phyloP scores from a whole-genome alignment of 2,797 vertebrate genomes.

The Dipus sagitta region DNA sequence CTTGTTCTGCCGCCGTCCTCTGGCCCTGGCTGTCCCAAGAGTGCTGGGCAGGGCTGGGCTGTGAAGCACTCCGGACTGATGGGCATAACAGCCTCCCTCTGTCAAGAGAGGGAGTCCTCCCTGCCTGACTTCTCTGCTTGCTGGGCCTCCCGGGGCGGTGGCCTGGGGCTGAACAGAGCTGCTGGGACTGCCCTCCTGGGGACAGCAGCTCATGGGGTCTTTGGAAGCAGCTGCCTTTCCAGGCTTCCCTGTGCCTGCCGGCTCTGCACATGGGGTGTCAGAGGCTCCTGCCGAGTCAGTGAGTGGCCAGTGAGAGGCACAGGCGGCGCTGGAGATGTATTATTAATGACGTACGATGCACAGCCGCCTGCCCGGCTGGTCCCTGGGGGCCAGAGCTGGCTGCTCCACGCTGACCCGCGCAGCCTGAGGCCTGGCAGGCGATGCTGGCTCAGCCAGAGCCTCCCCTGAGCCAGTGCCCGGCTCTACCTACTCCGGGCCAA shows the following conservation, averaged over 20 bases:
- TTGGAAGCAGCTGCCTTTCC: conserved; percentile 43
- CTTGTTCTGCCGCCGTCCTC: background rate
- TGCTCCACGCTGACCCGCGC: background rate
- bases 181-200: background rate
- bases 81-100: background rate
- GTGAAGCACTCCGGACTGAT: background rate
- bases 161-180: background rate
- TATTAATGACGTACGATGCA: conserved; percentile 76
- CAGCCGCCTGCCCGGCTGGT: conserved; percentile 7
- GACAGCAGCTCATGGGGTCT: background rate
- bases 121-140: background rate
- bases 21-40: background rate
- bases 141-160: background rate
- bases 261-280: background rate
- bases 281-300: conserved; percentile 66
- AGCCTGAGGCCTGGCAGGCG: background rate
- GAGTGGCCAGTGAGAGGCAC: conserved; percentile 57
- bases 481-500: background rate
- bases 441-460: background rate
- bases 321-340: conserved; percentile 68
- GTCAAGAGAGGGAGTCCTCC: background rate
- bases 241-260: background rate
- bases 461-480: background rate
- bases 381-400: background rate
- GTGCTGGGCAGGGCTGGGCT: background rate